Evolutionary conservation across 2,797 vertebrate species (phyloP), one percentile per base, ranked within the genome.

Genomic region (Varecia variegata): DNA sequence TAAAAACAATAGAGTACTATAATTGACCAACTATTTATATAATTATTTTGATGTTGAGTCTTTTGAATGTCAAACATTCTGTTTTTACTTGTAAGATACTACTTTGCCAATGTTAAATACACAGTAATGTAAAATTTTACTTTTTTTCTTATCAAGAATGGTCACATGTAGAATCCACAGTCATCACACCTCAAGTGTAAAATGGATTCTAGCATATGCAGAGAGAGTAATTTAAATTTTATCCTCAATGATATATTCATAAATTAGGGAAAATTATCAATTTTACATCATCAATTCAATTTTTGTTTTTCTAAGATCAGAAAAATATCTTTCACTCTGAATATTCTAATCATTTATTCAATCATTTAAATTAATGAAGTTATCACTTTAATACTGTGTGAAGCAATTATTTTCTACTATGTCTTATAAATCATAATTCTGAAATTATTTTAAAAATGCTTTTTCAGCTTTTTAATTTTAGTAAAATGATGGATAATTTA

Each of bases 301-400:
- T 60, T 77, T 90, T 91, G 32, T n/a, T 71, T 76, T 88, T 70
- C 76, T 94, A 93, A 88, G 95, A 87, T 77, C 7, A 85, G 62
- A 90, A 93, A 87, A 96, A 88, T 93, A 38, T 67, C 8, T 71
- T 67, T 85, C 0, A 81, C 7, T 60, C 25, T 10, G 15, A 81
- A 60, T 87, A 93, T 47, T 88, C 52, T 80, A 88, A 81, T 35
- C 1, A 27, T 40, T 52, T 88, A 88, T 27, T 65, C 18, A 80
- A 21, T 82, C 47, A 88, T 54, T 71, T 56, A 86, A 43, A 80
- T 73, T 83, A 90, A 91, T 62, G 8, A 77, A 74, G 54, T 79
- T 54, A 86, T 38, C 32, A 23, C 3, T 91, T 84, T 62, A 74
- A 77, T 83, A 62, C 8, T 50, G 3, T 60, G 7, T 80, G n/a